Evolutionary conservation across 2,888 invertebrate species (phyloP).

Genomic region (Oegoconia quadripuncta): DNA sequence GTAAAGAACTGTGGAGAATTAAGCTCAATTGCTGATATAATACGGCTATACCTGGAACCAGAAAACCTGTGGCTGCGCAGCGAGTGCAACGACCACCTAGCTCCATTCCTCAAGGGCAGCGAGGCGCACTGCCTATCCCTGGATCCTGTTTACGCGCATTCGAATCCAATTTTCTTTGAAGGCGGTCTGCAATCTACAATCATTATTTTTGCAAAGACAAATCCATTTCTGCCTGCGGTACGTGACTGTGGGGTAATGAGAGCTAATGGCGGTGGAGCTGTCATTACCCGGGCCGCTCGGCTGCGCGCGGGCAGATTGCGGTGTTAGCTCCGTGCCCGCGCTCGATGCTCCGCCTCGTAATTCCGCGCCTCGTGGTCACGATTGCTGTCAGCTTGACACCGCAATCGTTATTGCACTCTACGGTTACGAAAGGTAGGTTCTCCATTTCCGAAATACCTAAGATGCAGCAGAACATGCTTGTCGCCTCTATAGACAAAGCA

Average conservation of each 20-base stretch:
- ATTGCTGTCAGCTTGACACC: conserved; percentile 44
- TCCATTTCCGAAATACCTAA: background rate
- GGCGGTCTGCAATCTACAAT: conserved; percentile 74
- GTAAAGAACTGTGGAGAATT: no score
- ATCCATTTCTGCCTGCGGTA: conserved; percentile 74
- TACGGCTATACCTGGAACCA: background rate
- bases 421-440: conserved; percentile 12
- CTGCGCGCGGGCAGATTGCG: conserved; percentile 35
- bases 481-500: no score
- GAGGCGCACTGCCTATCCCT: conserved; percentile 34
- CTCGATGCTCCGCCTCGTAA: conserved; percentile 18
- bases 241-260: conserved; percentile 75
- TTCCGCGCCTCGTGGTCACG: conserved; percentile 32
- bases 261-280: conserved; percentile 65
- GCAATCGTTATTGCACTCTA: conserved; percentile 40
- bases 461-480: no score
- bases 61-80: background rate
- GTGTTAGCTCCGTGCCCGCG: conserved; percentile 28
- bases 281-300: conserved; percentile 55
- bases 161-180: conserved; percentile 73
- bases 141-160: conserved; percentile 63
- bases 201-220: conserved; percentile 78
- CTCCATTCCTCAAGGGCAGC: conserved; percentile 39
- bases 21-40: background rate
- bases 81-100: conserved; percentile 25